Percentiles rank a stretch among this genome's conserved stretches.
Evolutionary conservation across 2,113 vertebrate species (phyloP).

Genomic region (Sclerurus mexicanus): DNA sequence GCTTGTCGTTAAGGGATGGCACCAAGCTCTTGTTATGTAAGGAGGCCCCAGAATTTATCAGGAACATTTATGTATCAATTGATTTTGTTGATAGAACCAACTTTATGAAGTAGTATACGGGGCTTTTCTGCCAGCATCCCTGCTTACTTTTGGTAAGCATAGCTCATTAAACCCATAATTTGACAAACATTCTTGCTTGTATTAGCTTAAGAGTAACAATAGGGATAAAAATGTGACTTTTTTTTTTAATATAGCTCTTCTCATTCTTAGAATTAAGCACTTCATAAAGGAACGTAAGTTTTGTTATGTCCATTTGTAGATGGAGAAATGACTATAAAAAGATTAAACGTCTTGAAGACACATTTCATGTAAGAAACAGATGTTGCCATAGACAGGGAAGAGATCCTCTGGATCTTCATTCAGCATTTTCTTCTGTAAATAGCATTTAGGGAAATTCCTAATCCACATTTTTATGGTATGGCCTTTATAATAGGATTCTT

Average conservation of each 20-base stretch:
- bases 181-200: neutral
- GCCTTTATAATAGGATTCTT: neutral
- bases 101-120: neutral
- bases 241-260: neutral
- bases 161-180: neutral
- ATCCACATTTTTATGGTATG: neutral
- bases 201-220: neutral
- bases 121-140: neutral
- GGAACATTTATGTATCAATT: neutral
- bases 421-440: slow-evolving; percentile 2
- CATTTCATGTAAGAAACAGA: neutral
- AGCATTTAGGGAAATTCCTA: slow-evolving; percentile 26
- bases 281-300: neutral
- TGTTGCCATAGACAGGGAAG: neutral
- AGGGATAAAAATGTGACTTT: neutral
- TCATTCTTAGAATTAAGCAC: neutral
- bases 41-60: neutral
- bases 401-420: neutral
- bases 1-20: neutral
- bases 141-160: neutral
- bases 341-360: neutral
- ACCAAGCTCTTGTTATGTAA: neutral
- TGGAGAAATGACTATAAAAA: neutral
- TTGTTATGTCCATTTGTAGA: neutral
- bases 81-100: neutral